Conservation (phyloP, 2,797 vertebrate species). For the Rousettus madagascariensis region DNA sequence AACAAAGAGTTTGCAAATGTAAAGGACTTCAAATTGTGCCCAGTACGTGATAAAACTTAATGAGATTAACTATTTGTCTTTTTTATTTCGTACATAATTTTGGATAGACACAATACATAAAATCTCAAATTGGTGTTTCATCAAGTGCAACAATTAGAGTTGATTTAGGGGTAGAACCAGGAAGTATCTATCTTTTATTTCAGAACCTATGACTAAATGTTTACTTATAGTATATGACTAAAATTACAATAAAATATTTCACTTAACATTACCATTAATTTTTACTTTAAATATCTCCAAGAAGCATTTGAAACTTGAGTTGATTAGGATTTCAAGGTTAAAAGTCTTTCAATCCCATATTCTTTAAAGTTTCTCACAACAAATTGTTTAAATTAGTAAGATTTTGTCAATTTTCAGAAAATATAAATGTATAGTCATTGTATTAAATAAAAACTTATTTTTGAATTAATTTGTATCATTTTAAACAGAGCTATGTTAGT, state of each 20-base stretch:
- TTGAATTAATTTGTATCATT: background rate
- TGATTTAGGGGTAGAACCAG: background rate
- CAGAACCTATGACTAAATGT: background rate
- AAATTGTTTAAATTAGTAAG: background rate
- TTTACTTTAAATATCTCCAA: background rate
- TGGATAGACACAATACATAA: background rate
- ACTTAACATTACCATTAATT: background rate
- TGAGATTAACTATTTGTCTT: background rate
- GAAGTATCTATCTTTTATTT: background rate
- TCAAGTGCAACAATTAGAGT: background rate
- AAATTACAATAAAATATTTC: background rate
- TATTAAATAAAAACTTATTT: background rate
- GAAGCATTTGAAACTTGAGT: background rate
- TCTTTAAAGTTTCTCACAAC: background rate
- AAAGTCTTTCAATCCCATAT: background rate
- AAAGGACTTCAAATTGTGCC: background rate
- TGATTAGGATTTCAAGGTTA: background rate
- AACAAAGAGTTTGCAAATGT: background rate
- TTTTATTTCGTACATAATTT: background rate
- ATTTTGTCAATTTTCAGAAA: background rate
- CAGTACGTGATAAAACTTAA: background rate
- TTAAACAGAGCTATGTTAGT: background rate
- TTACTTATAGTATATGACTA: background rate
- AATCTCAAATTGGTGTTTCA: background rate
- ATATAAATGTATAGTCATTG: background rate